A percentile compares a stretch with the other conserved stretches of the same genome.
Evolutionary conservation across 2,113 vertebrate genomes (phyloP).

Genomic region (Caranx melampygus): DNA sequence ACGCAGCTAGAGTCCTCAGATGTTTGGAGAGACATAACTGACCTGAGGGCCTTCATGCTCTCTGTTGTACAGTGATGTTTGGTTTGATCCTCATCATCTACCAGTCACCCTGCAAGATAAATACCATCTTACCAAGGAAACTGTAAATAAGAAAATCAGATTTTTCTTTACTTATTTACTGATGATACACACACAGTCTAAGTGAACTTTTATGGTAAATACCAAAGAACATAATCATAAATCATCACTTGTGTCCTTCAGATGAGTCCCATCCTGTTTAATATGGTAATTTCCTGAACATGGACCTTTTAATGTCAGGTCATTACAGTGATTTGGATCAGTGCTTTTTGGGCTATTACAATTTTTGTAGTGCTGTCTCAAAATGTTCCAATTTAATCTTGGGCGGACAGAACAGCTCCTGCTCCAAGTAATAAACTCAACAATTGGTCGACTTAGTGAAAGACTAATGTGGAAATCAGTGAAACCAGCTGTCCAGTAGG

Average conservation of each 20-base stretch:
- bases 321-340: constrained; percentile 25
- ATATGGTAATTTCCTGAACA: constrained; percentile 33
- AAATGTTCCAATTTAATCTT: constrained; percentile 33
- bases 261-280: constrained; percentile 31
- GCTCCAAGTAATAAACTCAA: constrained; percentile 29
- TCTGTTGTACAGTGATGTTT: constrained; percentile 17
- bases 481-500: constrained; percentile 1
- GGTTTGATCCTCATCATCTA: constrained; percentile 21
- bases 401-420: background rate
- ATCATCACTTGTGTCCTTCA: constrained; percentile 4
- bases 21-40: constrained; percentile 16
- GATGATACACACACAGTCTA: background rate
- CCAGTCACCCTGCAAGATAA: background rate
- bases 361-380: constrained; percentile 29
- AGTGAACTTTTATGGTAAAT: background rate
- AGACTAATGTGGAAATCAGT: constrained; percentile 19
- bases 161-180: background rate
- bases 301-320: background rate
- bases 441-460: constrained; percentile 27
- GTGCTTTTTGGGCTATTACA: constrained; percentile 13
- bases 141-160: background rate
- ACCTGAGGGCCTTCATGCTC: constrained; percentile 8
- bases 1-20: constrained; percentile 21
- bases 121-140: constrained; percentile 19
- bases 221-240: background rate